Conservation (phyloP, 92 coral and sea anemone species). For the Paramuricea clavata region DNA sequence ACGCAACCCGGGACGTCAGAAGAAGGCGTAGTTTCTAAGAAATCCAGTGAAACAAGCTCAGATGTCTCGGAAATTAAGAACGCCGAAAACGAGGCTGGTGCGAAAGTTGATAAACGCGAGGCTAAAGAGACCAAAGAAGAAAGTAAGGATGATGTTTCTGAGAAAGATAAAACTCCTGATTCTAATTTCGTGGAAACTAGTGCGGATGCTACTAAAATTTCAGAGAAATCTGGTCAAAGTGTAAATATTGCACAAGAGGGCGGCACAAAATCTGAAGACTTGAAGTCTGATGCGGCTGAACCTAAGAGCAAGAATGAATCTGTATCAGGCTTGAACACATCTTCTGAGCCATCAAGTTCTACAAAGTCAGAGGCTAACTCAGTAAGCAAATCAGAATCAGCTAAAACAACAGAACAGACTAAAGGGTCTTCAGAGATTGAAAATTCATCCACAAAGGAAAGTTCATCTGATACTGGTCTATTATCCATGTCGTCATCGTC, state of each 20-base stretch:
- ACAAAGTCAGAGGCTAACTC: neutral
- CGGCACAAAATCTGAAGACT: neutral
- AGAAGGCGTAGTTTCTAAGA: conserved; percentile 16
- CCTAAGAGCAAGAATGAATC: neutral
- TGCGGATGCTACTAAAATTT: neutral
- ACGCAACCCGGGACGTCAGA: conserved; percentile 35
- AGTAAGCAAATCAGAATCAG: neutral
- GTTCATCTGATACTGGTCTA: neutral
- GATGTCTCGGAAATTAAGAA: conserved; percentile 20
- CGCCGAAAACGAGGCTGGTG: neutral
- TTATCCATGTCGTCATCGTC: neutral
- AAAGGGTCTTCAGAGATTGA: neutral
- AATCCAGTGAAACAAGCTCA: conserved; percentile 1
- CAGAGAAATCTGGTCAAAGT: neutral
- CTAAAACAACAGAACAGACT: neutral
- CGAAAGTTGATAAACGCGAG: neutral
- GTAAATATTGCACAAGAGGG: neutral
- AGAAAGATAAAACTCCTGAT: neutral
- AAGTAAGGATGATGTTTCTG: neutral
- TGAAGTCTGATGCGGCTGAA: neutral
- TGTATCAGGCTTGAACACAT: neutral
- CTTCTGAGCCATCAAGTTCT: neutral
- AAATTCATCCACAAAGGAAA: neutral
- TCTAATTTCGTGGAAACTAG: neutral
- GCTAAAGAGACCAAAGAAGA: neutral